Base-by-base conservation (phyloP, 2,888 invertebrate species). In the Brassicogethes aeneus region DNA sequence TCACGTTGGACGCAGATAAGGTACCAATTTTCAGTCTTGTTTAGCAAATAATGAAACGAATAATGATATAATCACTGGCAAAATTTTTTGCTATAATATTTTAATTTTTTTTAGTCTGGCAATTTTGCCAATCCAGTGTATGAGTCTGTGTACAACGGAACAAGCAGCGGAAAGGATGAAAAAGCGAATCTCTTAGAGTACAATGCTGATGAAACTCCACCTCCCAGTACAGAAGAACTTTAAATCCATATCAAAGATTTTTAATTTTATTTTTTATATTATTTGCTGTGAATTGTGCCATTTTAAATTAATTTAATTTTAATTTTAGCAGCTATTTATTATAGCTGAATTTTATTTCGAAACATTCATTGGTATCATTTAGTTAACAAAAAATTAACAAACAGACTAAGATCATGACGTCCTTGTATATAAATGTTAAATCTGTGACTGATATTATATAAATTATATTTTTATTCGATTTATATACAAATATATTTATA, bases 41-140 rank as follows among this genome's bases (percentile, higher is more conserved):
- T 23, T 7, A 23, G 5, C 5, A 23, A 23, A 23, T 23, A 23
- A 23, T 23, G n/a, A n/a, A n/a, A n/a, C n/a, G n/a, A n/a, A n/a
- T n/a, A n/a, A n/a, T n/a, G n/a, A n/a, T n/a, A n/a, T n/a, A n/a
- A n/a, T 33, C n/a, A 33, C 7, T 33, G 5, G 12, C 12, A 33
- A 33, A 33, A 5, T 5, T 33, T 5, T 33, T 33, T 10, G 5
- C 5, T 10, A 23, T 8, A 12, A 37, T 35, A 17, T 29, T 16
- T 35, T n/a, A n/a, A 2, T 41, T 47, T 47, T 48, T 56, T 60
- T 52, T 55, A 68, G 65, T 76, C 77, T 48, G 82, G 82, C 16
- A 86, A 88, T 68, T 89, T 88, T 71, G 84, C 84, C 14, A 89
- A 89, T 70, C 89, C 89, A 0, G 85, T 89, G 34, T 90, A 90